Evolutionary conservation across 2,888 invertebrate genomes (phyloP), one percentile per base, ranked within the genome.

Genomic region (Chloroclysta siterata): DNA sequence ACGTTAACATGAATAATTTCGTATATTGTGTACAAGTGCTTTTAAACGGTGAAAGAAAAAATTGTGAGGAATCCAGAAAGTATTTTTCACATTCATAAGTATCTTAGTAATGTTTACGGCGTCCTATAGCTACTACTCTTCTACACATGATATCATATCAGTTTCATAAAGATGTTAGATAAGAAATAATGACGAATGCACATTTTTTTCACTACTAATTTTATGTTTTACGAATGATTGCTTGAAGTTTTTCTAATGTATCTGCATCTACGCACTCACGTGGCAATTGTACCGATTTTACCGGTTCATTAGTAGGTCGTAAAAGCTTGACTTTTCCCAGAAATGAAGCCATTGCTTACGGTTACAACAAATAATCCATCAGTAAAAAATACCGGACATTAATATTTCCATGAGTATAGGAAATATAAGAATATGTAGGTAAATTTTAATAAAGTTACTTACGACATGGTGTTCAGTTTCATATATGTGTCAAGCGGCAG

Each of bases 391-490:
- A 57, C 42, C 29, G 50, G 50, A 57, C 29, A 47, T 22, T n/a
- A n/a, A n/a, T n/a, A n/a, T n/a, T n/a, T n/a, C n/a, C n/a, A n/a
- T n/a, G n/a, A n/a, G n/a, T n/a, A n/a, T n/a, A n/a, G n/a, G n/a
- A n/a, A n/a, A n/a, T n/a, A n/a, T n/a, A 46, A 14, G 15, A n/a
- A n/a, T 39, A 39, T 47, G 22, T 22, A 13, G 41, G 42, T 41
- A 15, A 56, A 29, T 11, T 50, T 50, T 6, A 66, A 55, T 63
- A 62, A 41, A 28, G 14, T 33, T 74, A 93, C 93, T 93, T 85
- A 93, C 93, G 89, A 87, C 89, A 92, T 89, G 56, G 88, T 82
- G 68, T 92, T 89, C 28, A 93, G 82, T 78, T 88, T 92, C 87
- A 93, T 89, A 72, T 93, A 93, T 47, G 85, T 85, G 67, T 90